Evolutionary conservation across 2,888 invertebrate genomes (phyloP), one percentile per base, ranked within the genome.

Genomic region (Adela reaumurella): DNA sequence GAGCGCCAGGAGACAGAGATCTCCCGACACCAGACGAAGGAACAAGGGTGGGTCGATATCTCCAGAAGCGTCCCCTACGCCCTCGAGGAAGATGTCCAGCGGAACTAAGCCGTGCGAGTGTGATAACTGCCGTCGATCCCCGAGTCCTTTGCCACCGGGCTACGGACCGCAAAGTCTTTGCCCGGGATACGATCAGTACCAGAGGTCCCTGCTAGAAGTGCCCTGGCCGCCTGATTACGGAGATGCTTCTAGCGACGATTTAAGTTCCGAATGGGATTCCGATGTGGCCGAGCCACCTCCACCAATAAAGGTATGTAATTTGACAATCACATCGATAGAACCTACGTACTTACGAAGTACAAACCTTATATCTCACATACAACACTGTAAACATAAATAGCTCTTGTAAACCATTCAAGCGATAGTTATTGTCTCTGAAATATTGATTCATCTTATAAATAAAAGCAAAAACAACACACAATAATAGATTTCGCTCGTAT

Each of bases 231-330:
- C 86, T 53, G 94, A 94, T 62, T 94, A 90, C 67, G 92, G 91
- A 14, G 92, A 93, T 61, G 90, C 92, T n/a, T 91, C 91, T 56
- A 92, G 91, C 63, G 94, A 94, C 67, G 94, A 94, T 68, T 83
- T 94, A 52, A 92, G 92, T 66, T 93, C 93, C 14, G 94, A 94
- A 63, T 94, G 94, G 93, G 93, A 94, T 64, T 92, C 91, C 2
- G 92, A 92, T 68, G 88, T 85, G 6, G 82, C 85, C 16, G 86
- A 86, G 48, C 76, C 76, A 1, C 66, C 70, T 20, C 71, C 72
- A 20, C 73, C 76, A 20, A 67, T 66, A 57, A 76, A 70, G 68
- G 71, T 49, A 35, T 3, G 24, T 24, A n/a, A n/a, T n/a, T n/a
- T n/a, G n/a, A n/a, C n/a, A n/a, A n/a, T n/a, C n/a, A n/a, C n/a